phyloP scores from a whole-genome alignment of 1,140 invertebrate species.

The Schlechtendalia chinensis region DNA sequence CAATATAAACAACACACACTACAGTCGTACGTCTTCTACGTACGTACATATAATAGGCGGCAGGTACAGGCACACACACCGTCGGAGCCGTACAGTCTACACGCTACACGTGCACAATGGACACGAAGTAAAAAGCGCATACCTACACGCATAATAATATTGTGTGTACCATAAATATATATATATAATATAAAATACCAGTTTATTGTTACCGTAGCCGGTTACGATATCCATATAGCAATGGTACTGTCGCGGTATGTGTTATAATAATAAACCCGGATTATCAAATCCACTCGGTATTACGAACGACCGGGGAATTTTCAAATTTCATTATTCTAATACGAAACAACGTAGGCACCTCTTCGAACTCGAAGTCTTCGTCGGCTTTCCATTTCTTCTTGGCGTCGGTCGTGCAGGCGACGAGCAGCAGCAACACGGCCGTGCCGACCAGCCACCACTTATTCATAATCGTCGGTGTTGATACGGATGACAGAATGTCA shows the following conservation, averaged over 20 bases:
- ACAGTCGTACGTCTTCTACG: neutral
- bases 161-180: neutral
- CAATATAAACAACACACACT: neutral
- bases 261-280: no score
- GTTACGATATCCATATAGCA: no score
- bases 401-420: constrained; percentile 57
- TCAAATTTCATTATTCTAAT: no score
- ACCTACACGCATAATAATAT: neutral
- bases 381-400: constrained; percentile 66
- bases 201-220: no score
- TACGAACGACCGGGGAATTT: no score
- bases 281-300: no score
- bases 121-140: neutral
- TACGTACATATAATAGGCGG: no score
- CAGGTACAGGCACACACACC: no score
- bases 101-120: constrained; percentile 29
- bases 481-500: neutral
- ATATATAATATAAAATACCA: neutral
- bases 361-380: constrained; percentile 69
- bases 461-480: constrained; percentile 54
- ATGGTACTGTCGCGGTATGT: no score
- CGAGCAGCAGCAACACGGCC: constrained; percentile 56
- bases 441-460: constrained; percentile 58
- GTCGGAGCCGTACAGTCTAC: constrained; percentile 27
- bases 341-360: no score